Percentiles rank a stretch among this genome's conserved stretches.
Evolutionary conservation across 2,888 invertebrate species (phyloP).

Genomic region (Platerodrilus igneus): DNA sequence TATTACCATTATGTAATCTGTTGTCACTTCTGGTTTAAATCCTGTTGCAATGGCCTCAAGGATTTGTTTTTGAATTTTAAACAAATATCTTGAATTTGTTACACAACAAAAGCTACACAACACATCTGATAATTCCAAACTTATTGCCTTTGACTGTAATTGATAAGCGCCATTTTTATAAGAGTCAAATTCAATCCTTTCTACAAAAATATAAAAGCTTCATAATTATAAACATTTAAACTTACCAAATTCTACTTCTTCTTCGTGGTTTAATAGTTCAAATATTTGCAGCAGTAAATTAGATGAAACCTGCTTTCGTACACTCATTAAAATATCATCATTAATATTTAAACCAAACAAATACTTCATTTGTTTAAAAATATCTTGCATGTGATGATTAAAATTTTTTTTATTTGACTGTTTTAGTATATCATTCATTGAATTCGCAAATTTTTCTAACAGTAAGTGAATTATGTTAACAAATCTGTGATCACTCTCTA

Average conservation of each 20-base stretch:
- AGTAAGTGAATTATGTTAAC: conserved; percentile 21
- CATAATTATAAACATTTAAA: conserved; percentile 2
- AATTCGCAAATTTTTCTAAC: conserved; percentile 24
- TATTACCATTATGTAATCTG: conserved; percentile 36
- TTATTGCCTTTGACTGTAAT: too few species aligned
- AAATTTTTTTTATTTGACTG: conserved; percentile 8
- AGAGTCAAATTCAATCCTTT: too few species aligned
- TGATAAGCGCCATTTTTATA: too few species aligned
- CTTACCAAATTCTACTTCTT: conserved; percentile 17
- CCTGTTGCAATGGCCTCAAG: conserved; percentile 31
- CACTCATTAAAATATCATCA: conserved; percentile 9
- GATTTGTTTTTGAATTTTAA: conserved; percentile 29
- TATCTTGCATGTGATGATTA: conserved; percentile 7
- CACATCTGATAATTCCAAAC: conserved; percentile 26
- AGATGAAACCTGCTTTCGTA: conserved; percentile 15
- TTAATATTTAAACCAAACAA: conserved; percentile 19
- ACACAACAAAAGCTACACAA: conserved; percentile 35
- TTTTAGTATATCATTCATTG: conserved; percentile 11
- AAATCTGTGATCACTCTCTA: conserved; percentile 11
- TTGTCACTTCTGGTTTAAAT: conserved; percentile 29
- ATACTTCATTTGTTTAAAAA: conserved; percentile 20
- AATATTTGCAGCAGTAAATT: conserved; percentile 24
- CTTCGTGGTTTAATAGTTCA: conserved; percentile 16
- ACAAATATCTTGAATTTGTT: conserved; percentile 23
- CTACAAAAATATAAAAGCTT: too few species aligned